Evolutionary conservation across 2,888 invertebrate genomes (phyloP).

Genomic region (Drosophila phalerata): DNA sequence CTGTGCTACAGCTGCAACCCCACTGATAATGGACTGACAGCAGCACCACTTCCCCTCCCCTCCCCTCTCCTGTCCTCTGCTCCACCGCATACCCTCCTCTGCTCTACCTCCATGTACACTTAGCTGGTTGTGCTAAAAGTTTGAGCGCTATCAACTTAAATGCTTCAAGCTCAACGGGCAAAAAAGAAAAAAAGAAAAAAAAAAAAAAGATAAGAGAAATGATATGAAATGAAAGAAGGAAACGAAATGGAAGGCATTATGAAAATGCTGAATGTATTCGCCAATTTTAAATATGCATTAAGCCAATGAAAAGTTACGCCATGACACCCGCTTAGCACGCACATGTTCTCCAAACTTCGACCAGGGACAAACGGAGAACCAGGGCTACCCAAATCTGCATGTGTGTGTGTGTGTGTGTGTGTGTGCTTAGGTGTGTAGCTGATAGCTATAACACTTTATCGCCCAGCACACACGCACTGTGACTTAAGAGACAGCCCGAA

Average conservation of each 20-base stretch:
- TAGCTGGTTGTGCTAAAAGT: conserved; percentile 49
- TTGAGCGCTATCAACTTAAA: conserved; percentile 68
- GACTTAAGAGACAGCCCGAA: conserved; percentile 16
- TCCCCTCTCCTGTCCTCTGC: not conserved
- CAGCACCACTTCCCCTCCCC: not conserved
- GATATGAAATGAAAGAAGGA: not conserved
- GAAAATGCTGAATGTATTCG: conserved; percentile 54
- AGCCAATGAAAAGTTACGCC: conserved; percentile 67
- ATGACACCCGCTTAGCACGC: conserved; percentile 32
- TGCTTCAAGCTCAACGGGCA: conserved; percentile 48
- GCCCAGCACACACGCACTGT: conserved; percentile 25
- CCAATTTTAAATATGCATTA: conserved; percentile 68
- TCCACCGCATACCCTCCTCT: not conserved
- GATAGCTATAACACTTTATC: conserved; percentile 57
- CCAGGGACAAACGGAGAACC: not conserved
- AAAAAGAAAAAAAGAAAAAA: not conserved
- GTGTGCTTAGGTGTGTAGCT: conserved; percentile 17
- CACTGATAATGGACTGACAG: conserved; percentile 59
- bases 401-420: not conserved
- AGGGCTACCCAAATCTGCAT: conserved; percentile 5
- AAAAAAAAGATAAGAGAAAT: not conserved
- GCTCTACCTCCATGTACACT: not conserved
- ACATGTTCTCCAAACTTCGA: not conserved
- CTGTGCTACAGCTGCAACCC: conserved; percentile 54
- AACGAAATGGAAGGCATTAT: conserved; percentile 46